These are phyloP conservation scores for Aphis craccivora DNA, from an alignment of 1,140 invertebrate genomes.

Conservation along the genomic window DNA sequence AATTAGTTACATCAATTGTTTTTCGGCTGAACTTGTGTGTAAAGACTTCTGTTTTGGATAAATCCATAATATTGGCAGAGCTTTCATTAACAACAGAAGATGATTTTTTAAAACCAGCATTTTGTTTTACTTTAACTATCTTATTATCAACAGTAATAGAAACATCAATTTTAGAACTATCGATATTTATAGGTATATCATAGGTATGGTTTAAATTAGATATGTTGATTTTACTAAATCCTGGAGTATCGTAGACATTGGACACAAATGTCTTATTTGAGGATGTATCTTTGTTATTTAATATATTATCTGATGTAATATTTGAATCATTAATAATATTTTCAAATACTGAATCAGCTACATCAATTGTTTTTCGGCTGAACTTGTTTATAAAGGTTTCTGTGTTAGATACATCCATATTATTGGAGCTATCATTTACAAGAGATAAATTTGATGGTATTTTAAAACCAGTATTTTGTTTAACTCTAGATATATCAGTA, in stretches of 20 bases:
- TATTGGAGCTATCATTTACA: neutral
- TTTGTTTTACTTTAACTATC: neutral
- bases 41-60: neutral
- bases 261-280: neutral
- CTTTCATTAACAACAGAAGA: neutral
- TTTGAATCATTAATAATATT: constrained; percentile 13
- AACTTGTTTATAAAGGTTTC: neutral
- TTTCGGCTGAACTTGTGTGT: neutral
- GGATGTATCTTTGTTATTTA: neutral
- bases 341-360: neutral
- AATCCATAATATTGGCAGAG: neutral
- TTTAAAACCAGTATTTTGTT: neutral
- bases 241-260: neutral
- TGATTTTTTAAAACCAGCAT: neutral
- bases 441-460: neutral
- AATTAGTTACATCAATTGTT: neutral
- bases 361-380: neutral
- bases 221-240: neutral
- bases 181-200: neutral
- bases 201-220: constrained; percentile 39
- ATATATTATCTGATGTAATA: neutral
- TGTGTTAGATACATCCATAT: neutral
- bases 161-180: neutral
- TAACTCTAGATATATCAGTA: neutral
- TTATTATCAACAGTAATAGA: neutral